Base-by-base conservation (phyloP, 2,113 vertebrate genomes). In the Poecile atricapillus region DNA sequence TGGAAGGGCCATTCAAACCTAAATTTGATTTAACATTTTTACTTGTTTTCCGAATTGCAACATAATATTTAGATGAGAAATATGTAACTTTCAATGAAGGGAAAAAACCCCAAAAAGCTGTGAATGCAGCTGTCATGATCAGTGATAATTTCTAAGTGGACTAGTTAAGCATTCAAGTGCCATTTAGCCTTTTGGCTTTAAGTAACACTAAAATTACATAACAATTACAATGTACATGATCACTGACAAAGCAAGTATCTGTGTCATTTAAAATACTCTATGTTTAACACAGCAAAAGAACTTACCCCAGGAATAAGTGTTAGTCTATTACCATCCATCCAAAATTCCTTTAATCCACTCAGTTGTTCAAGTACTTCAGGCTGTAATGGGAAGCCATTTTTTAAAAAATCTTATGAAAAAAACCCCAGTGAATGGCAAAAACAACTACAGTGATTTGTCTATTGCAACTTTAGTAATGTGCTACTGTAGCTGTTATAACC, bases 331-430 rank as follows among this genome's bases (percentile, higher is more conserved):
- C 99, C 99, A 86, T 99, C 99, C 98, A 99, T 99, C 99, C 99
- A 99, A 97, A 99, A 98, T 97, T 99, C 99, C 97, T 98, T 99
- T 97, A 99, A 98, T 94, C 98, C 99, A 93, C 97, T 98, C 95
- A 99, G 98, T 95, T 99, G 99, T 97, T 99, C 99, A 98, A 99
- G 95, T 96, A 99, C 99, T 98, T 99, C 99, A 99, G 99, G 99
- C 99, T 99, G 89, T 65, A 97, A 95, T 68, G 41, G 82, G 31
- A 94, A 68, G 35, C 2, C 5, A 24, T 46, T 80, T 56, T 2
- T 18, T 52, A 65, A 55, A 82, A 79, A 77, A 71, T 44, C 2
- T 52, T 59, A 28, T 15, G 5, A 39, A 53, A 73, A 47, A 47
- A 47, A 55, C 12, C 10, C 47, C 22, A 52, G n/a, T n/a, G 15